Base-by-base conservation (phyloP, 2,797 vertebrate genomes). In the Chrosomus eos region DNA sequence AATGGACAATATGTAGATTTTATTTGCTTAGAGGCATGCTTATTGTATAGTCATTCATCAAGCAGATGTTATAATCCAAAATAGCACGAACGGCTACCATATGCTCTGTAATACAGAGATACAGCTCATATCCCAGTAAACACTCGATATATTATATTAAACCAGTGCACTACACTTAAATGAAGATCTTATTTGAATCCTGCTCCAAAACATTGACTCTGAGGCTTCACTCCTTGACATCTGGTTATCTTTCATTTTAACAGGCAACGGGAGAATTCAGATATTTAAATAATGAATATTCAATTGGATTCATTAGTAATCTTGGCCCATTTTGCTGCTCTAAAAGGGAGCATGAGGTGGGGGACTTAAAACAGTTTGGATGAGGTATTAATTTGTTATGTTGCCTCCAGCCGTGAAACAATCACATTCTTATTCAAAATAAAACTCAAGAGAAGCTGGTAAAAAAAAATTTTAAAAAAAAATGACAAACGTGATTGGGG, bases 371-470 rank as follows among this genome's bases (percentile, higher is more conserved):
- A 89, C 89, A 86, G 90, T 87, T 90, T 86, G 64, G 75, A 87
- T 89, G 33, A 88, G 43, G 83, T 89, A 88, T 91, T 33, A 82
- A 90, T 89, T 90, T 80, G 91, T 90, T 91, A 64, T 86, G 80
- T 64, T 85, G 89, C 89, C 81, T 81, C 86, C 68, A 88, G 88
- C 62, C 48, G 43, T 64, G 21, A 68, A 85, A 81, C 60, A 82
- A 75, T 76, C 85, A 87, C 55, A 84, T 55, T 83, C 28, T 36
- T 70, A 87, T 62, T 68, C 67, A 40, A 60, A 43, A 55, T 9
- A 67, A 71, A 86, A 82, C 43, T 62, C 7, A 53, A 82, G 78
- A 71, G 31, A 66, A 77, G 82, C 80, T 6, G 80, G 64, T 66
- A 28, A 84, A 70, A 71, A 43, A 66, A 60, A n/a, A n/a, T n/a